Base-by-base conservation (phyloP, 2,113 vertebrate genomes). In the Bagarius yarrelli region DNA sequence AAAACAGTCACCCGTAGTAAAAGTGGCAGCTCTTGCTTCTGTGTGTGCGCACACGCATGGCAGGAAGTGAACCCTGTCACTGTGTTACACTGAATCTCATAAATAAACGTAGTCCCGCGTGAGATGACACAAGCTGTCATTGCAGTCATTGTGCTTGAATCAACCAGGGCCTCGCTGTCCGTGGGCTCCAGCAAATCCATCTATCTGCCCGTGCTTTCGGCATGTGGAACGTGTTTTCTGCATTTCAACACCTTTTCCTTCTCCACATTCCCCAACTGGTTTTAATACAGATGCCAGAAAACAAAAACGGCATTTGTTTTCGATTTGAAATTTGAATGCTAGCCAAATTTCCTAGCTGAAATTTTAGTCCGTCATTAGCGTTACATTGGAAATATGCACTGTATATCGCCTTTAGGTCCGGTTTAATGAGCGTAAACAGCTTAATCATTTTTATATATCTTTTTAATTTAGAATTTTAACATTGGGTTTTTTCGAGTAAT, bases 71-170 rank as follows among this genome's bases (percentile, higher is more conserved):
- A 69, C 40, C 74, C 53, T 36, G 67, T 64, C 80, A 72, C 64
- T 60, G 67, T 59, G 72, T 69, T 78, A 18, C 79, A 80, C 61
- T 32, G 52, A 47, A 30, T 67, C 67, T 78, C 73, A 74, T 83
- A 85, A 86, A 85, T 82, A 86, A 86, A 85, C 69, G 18, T 25
- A 72, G 67, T 70, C 72, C 72, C 71, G 40, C 77, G 59, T 59
- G 69, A 81, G 83, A 86, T 86, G 85, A 86, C 83, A 85, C 76
- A 27, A 83, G 74, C 83, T 86, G 83, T 86, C 85, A 63, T 73
- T 86, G 78, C 73, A 67, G 53, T 80, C 78, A 27, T 56, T 74
- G 57, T 55, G 30, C n/a, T 55, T 11, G 25, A 67, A 75, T 72
- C 60, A 83, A 81, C 83, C 78, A 32, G 73, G 81, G 67, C 40